These are phyloP conservation scores for Kryphioiulus occultus DNA, from an alignment of 2,888 invertebrate genomes.

Conservation along the genomic window DNA sequence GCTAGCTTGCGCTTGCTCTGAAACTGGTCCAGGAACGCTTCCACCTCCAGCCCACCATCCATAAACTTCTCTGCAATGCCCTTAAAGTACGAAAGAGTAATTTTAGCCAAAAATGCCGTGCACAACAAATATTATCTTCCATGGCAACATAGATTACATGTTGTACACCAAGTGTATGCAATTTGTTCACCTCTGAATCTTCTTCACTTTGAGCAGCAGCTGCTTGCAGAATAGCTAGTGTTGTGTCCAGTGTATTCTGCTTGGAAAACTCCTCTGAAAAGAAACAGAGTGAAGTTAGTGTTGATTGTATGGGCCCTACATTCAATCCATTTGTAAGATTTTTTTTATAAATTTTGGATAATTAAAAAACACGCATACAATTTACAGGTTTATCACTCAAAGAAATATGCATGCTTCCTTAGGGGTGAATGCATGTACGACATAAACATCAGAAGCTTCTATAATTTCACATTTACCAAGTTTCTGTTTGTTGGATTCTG, in stretches of 20 bases:
- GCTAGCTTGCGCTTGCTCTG: slow-evolving; percentile 76
- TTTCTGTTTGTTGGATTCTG: slow-evolving; percentile 79
- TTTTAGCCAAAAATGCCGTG: too few relatives aligned
- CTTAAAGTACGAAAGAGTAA: slow-evolving; percentile 53
- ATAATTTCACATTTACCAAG: slow-evolving; percentile 72
- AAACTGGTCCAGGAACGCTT: slow-evolving; percentile 86
- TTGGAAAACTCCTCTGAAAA: slow-evolving; percentile 81
- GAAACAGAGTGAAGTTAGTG: too few relatives aligned
- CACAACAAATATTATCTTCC: too few relatives aligned
- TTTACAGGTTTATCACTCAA: too few relatives aligned
- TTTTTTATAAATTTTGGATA: not conserved
- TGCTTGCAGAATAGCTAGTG: slow-evolving; percentile 86
- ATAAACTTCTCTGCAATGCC: slow-evolving; percentile 84
- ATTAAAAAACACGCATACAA: too few relatives aligned
- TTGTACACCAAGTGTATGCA: too few relatives aligned
- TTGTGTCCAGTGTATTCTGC: slow-evolving; percentile 82
- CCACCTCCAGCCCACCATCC: slow-evolving; percentile 73
- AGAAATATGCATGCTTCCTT: slow-evolving; percentile 11
- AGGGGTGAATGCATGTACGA: not conserved
- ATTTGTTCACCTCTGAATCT: slow-evolving; percentile 80
- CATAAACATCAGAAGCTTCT: not conserved
- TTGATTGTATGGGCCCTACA: too few relatives aligned
- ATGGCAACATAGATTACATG: too few relatives aligned
- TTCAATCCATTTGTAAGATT: slow-evolving; percentile 70
- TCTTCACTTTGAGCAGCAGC: slow-evolving; percentile 93